Conservation (phyloP, 2,113 vertebrate genomes). For the Chamaea fasciata region DNA sequence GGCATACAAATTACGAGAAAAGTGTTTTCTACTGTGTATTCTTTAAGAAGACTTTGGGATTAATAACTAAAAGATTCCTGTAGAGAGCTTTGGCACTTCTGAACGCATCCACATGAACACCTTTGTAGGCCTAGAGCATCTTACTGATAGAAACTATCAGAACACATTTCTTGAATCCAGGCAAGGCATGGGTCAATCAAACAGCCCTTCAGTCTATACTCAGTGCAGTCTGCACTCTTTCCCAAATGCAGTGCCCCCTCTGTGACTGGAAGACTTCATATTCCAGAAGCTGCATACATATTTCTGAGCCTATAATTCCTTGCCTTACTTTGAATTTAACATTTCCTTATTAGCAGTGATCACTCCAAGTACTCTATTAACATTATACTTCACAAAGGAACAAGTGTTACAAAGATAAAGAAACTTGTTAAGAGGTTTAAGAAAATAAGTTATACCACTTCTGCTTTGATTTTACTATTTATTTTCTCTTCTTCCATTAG, state of each 20-base stretch:
- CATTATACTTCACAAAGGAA: neutral
- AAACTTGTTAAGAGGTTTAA: neutral
- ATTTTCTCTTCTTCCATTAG: neutral
- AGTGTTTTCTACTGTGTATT: neutral
- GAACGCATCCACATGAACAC: neutral
- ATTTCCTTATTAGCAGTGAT: neutral
- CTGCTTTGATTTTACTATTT: neutral
- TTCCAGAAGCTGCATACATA: neutral
- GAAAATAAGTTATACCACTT: neutral
- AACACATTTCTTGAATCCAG: fast-evolving
- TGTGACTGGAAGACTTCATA: neutral
- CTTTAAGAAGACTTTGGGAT: neutral
- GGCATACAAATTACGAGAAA: neutral
- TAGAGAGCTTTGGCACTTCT: neutral
- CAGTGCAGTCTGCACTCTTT: neutral
- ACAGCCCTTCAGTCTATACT: neutral
- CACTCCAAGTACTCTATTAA: neutral
- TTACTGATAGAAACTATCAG: neutral
- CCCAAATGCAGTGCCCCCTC: neutral
- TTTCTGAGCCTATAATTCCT: neutral
- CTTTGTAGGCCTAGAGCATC: neutral
- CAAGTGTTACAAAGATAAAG: neutral
- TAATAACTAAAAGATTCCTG: neutral
- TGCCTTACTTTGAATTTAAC: neutral
- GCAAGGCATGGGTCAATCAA: neutral